Evolutionary conservation across 2,113 vertebrate genomes (phyloP), one percentile per base, ranked within the genome.

Genomic region (Lepisosteus oculatus): DNA sequence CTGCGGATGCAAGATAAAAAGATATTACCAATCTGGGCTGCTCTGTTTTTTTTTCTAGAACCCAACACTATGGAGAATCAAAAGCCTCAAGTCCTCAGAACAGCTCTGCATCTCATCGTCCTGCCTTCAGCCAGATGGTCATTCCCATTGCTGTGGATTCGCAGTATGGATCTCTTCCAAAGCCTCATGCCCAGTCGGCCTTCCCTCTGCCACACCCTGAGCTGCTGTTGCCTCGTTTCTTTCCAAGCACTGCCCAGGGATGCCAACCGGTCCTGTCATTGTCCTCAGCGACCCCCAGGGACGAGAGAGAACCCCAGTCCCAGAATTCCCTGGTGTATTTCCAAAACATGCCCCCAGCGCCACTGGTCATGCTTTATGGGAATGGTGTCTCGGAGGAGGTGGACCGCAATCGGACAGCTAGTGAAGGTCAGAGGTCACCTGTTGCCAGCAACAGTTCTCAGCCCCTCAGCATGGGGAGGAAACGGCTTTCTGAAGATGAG

Each of bases 281-380:
- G 57, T 47, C 65, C 55, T 57, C 61, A 29, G 14, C 8, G 42
- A 11, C 61, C 2, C 13, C 15, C 87, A 90, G 55, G 74, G 67
- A 9, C 51, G 72, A 51, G 83, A 80, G 68, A 68, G 84, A 43
- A 15, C 81, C 8, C 55, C 86, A 69, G 71, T 87, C 41, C 67
- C 87, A 3, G 76, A 54, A 3, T 88, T 80, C 81, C 11, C 65
- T 96, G 70, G 78, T 96, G 45, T 96, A 92, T 59, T 79, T 90
- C 66, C 84, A 87, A 76, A 81, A 79, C 73, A 80, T 97, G 78
- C 92, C 95, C 0, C 93, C 95, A 72, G 81, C 93, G 6, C 92
- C 95, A 0, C 76, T 97, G 67, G 85, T 96, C 72, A 93, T 97
- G 94, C 74, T 97, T 56, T 96, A 86, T 0, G 77, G 89, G 0